A percentile compares a stretch with the other conserved stretches of the same genome.
These are phyloP conservation scores for Ophion obscuratus DNA, from an alignment of 2,888 invertebrate species.

Conservation along the genomic window DNA sequence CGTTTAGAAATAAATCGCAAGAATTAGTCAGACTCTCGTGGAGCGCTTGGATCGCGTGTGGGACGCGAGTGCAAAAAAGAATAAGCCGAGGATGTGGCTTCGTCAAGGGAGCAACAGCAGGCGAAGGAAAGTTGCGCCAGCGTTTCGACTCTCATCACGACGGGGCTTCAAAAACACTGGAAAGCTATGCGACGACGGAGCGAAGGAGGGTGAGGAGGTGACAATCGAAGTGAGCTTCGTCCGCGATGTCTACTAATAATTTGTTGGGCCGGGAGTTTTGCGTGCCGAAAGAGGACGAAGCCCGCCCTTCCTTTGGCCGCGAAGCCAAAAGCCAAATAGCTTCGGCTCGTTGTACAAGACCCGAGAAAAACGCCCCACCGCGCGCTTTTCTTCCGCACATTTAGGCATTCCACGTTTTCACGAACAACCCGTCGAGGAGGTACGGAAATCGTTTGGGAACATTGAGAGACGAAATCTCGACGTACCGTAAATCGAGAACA, in stretches of 20 bases:
- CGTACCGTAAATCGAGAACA: background rate
- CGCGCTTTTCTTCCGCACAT: slow-evolving; percentile 19
- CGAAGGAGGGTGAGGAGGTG: slow-evolving; percentile 44
- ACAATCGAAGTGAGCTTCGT: slow-evolving; percentile 61
- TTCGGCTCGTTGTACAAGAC: slow-evolving; percentile 60
- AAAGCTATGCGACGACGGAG: slow-evolving; percentile 13
- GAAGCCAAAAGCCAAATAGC: slow-evolving; percentile 72
- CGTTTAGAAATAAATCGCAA: slow-evolving; percentile 70
- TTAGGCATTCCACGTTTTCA: background rate
- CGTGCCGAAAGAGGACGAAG: slow-evolving; percentile 60
- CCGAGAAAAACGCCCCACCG: slow-evolving; percentile 28
- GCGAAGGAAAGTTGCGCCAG: background rate
- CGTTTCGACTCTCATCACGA: background rate
- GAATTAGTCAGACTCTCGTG: slow-evolving; percentile 67
- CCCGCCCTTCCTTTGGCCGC: slow-evolving; percentile 69
- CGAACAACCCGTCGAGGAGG: background rate
- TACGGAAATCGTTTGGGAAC: background rate
- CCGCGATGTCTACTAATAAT: slow-evolving; percentile 74
- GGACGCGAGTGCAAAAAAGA: slow-evolving; percentile 56
- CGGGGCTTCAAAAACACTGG: background rate
- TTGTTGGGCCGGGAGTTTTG: slow-evolving; percentile 72
- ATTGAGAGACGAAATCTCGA: background rate
- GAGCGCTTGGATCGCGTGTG: slow-evolving; percentile 66
- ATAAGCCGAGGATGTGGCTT: background rate
- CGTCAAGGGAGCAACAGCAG: slow-evolving; percentile 11